A percentile compares a stretch with the other conserved stretches of the same genome.
These are phyloP conservation scores for Craseonycteris thonglongyai DNA, from an alignment of 2,113 vertebrate species.

Conservation along the genomic window DNA sequence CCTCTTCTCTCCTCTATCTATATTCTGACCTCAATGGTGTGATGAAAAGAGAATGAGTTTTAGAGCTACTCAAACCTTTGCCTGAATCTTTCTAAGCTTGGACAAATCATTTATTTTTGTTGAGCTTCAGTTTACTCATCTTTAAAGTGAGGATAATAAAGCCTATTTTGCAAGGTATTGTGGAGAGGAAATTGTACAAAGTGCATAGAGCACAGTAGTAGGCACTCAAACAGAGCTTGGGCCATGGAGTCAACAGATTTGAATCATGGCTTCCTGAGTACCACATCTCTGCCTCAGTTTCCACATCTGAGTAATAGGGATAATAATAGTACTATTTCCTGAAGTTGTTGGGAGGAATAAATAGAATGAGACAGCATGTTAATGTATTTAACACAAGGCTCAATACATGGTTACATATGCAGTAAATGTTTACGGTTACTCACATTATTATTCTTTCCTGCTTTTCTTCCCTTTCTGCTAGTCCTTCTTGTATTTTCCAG, in stretches of 20 bases:
- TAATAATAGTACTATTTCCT: not conserved
- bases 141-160: not conserved
- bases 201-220: not conserved
- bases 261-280: not conserved
- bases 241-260: not conserved
- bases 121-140: not conserved
- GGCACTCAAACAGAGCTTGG: not conserved
- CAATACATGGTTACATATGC: not conserved
- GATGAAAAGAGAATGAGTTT: not conserved
- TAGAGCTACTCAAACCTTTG: not conserved
- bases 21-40: not conserved
- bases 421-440: not conserved
- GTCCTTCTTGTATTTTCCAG: not conserved
- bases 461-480: not conserved
- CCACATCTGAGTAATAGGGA: not conserved
- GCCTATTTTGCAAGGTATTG: not conserved
- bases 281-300: not conserved
- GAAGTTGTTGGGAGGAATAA: not conserved
- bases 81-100: not conserved
- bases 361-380: not conserved
- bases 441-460: not conserved
- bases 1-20: not conserved
- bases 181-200: not conserved
- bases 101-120: not conserved
- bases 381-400: not conserved